Conservation (phyloP, 2,113 vertebrate genomes). For the Pristiophorus japonicus region DNA sequence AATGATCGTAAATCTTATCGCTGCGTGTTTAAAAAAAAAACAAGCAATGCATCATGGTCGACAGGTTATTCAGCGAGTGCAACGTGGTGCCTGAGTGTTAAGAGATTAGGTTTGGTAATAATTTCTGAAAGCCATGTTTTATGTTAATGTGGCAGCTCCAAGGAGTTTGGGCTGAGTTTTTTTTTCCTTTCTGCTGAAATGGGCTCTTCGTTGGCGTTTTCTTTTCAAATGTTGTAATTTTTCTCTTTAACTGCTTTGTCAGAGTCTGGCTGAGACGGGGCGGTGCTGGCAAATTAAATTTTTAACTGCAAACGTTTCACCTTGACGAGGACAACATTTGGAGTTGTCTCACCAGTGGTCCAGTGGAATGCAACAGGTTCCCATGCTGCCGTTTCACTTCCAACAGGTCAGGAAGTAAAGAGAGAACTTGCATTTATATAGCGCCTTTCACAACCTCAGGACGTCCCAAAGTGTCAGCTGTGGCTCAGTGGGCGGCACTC, state of each 20-base stretch:
- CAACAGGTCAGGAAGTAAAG: not conserved
- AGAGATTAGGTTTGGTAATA: slow-evolving; percentile 67
- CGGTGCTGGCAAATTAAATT: not conserved
- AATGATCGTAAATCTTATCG: slow-evolving; percentile 51
- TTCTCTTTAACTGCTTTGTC: not conserved
- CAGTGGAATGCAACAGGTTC: not conserved
- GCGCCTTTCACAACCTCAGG: not conserved
- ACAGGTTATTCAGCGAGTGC: slow-evolving; percentile 64
- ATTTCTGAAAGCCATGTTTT: slow-evolving; percentile 66
- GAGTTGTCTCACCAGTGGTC: too few species aligned
- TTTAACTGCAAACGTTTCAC: not conserved
- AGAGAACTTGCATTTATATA: not conserved
- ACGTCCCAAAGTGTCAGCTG: too few species aligned
- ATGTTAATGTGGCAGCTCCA: slow-evolving; percentile 66
- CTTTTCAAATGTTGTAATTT: slow-evolving; percentile 44
- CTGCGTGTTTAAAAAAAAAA: slow-evolving; percentile 46
- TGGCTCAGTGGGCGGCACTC: too few species aligned
- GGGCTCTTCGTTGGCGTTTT: slow-evolving; percentile 57
- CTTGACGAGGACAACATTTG: too few species aligned
- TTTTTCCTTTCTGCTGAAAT: slow-evolving; percentile 62
- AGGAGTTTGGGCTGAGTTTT: slow-evolving; percentile 43
- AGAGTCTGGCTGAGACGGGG: not conserved
- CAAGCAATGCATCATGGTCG: slow-evolving; percentile 59
- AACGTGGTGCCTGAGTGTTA: slow-evolving; percentile 58
- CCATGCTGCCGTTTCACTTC: too few species aligned